phyloP scores from a whole-genome alignment of 1,140 invertebrate species.

The Drosophila virilis region DNA sequence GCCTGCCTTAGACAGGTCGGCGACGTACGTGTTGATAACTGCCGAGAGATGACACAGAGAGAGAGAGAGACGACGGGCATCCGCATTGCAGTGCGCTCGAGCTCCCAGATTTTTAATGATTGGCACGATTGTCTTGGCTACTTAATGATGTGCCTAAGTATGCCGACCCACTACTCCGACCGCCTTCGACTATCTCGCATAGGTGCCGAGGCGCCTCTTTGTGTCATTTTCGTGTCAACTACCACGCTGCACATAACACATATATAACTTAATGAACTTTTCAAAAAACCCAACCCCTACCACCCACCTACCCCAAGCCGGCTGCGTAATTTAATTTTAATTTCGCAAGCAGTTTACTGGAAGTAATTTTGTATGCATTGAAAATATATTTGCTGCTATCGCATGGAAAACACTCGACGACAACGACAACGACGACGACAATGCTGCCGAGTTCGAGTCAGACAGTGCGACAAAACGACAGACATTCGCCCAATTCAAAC shows the following conservation, averaged over 20 bases:
- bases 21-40: constrained; percentile 68
- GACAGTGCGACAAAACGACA: neutral
- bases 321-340: constrained; percentile 76
- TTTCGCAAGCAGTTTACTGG: constrained; percentile 78
- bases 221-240: constrained; percentile 72
- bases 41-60: constrained; percentile 24
- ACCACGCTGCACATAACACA: constrained; percentile 33
- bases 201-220: constrained; percentile 25
- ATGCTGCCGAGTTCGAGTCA: constrained; percentile 17
- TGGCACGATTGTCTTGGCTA: constrained; percentile 82
- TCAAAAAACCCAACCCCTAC: constrained; percentile 12
- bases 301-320: neutral
- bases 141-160: constrained; percentile 75
- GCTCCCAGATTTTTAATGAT: constrained; percentile 77
- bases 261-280: constrained; percentile 76
- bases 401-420: constrained; percentile 64
- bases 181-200: neutral
- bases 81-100: constrained; percentile 70
- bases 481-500: constrained; percentile 25
- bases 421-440: constrained; percentile 39
- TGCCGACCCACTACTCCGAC: constrained; percentile 19
- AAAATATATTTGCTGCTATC: constrained; percentile 75
- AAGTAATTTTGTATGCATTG: constrained; percentile 80
- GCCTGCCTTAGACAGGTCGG: constrained; percentile 72
- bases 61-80: constrained; percentile 30